Base-by-base conservation (phyloP, 2,797 vertebrate genomes). In the Aldrovandia affinis region DNA sequence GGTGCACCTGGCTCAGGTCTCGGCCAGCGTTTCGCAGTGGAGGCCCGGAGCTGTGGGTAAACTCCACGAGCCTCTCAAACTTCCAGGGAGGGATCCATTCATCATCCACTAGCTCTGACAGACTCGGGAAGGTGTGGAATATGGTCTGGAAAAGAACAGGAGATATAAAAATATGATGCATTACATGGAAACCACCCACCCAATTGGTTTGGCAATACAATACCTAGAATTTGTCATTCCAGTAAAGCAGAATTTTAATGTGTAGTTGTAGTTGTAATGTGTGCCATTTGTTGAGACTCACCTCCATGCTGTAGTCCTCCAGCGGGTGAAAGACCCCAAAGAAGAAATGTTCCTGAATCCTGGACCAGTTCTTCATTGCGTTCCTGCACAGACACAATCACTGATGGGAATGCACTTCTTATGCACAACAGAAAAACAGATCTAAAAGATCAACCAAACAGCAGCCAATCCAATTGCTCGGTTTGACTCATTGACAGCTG, bases 321-420 rank as follows among this genome's bases (percentile, higher is more conserved):
- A 98, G 87, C 0, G 98, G 97, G 89, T 98, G 94, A 88, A 99
- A 99, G 0, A 90, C 86, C 55, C 96, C 93, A 86, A 99, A 99
- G 90, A 99, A 98, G 91, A 99, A 99, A 85, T 99, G 97, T 52
- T 99, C 97, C 85, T 98, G 98, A 89, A 99, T 98, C 91, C 96
- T 96, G 1, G 92, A 94, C 98, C 98, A 99, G 89, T 99, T 99
- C 92, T 96, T 99, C 92, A 92, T 95, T 80, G 97, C 97, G 87
- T 99, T 99, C 90, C 98, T 99, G 84, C 47, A 93, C 33, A 68
- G 33, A 84, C n/a, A 84, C 28, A 42, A 12, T 55, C 10, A 68
- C 18, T 50, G 39, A 22, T 47, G 33, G n/a, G 80, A 47, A 81
- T 30, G n/a, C 61, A 77, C 50, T 77, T 59, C 12, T 33, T 54